A percentile compares a stretch with the other conserved stretches of the same genome.
phyloP scores from a whole-genome alignment of 2,113 vertebrate genomes.

The Myxocyprinus asiaticus region DNA sequence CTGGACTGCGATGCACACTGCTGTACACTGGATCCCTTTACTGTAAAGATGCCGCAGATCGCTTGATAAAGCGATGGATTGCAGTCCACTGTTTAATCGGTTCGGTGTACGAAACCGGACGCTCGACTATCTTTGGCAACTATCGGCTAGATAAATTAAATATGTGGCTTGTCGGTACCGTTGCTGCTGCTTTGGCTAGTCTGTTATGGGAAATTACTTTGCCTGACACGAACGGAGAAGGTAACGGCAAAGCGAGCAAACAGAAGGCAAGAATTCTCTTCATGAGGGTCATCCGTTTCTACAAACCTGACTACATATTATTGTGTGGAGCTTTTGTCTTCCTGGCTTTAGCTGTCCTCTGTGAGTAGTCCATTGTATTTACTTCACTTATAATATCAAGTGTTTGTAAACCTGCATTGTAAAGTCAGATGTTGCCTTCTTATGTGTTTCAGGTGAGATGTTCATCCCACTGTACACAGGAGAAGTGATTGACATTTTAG shows the following conservation, averaged over 20 bases:
- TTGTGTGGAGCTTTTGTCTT: slow-evolving; percentile 66
- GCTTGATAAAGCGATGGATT: slow-evolving; percentile 50
- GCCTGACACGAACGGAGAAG: slow-evolving; percentile 54
- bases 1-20: slow-evolving; percentile 54
- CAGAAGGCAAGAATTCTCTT: slow-evolving; percentile 64
- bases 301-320: slow-evolving; percentile 47
- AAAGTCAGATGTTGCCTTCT: neutral
- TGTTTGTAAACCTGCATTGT: neutral
- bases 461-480: slow-evolving; percentile 79
- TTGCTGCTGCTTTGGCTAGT: slow-evolving; percentile 61
- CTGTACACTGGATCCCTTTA: fast-evolving
- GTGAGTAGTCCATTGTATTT: slow-evolving; percentile 65
- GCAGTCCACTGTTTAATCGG: slow-evolving; percentile 51
- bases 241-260: neutral
- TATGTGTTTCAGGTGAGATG: slow-evolving; percentile 64
- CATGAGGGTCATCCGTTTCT: slow-evolving; percentile 64
- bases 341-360: slow-evolving; percentile 69
- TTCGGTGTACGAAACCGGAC: slow-evolving; percentile 64
- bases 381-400: neutral
- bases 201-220: slow-evolving; percentile 72
- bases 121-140: slow-evolving; percentile 15
- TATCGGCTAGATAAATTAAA: slow-evolving; percentile 25
- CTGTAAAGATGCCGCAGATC: fast-evolving
- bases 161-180: slow-evolving; percentile 58
- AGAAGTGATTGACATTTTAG: slow-evolving; percentile 80